Percentiles rank a stretch among this genome's conserved stretches.
phyloP scores from a whole-genome alignment of 2,113 vertebrate species.

The Geococcyx californianus region DNA sequence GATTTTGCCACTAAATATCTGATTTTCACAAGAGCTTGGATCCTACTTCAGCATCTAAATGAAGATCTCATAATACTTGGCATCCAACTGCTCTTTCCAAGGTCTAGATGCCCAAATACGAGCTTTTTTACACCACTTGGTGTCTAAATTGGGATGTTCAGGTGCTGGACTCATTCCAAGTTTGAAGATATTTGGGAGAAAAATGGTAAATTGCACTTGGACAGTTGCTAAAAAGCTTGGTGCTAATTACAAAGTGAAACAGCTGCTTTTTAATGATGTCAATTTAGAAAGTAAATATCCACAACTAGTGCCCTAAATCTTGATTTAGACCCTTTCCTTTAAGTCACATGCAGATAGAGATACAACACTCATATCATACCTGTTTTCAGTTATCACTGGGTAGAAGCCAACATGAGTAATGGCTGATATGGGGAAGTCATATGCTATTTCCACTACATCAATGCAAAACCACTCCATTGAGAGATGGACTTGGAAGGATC shows the following conservation, averaged over 20 bases:
- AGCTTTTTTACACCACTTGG: neutral
- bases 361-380: neutral
- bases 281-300: neutral
- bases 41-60: neutral
- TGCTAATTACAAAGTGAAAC: neutral
- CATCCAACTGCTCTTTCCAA: neutral
- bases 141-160: neutral
- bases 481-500: neutral
- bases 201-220: neutral
- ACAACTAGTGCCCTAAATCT: neutral
- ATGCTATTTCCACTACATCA: constrained; percentile 4
- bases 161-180: neutral
- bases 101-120: neutral
- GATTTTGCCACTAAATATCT: neutral
- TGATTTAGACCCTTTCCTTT: neutral
- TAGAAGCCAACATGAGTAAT: constrained; percentile 10
- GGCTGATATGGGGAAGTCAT: constrained; percentile 9
- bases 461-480: neutral
- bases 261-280: neutral
- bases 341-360: neutral
- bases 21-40: neutral
- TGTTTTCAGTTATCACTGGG: neutral
- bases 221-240: neutral
- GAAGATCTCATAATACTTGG: neutral
- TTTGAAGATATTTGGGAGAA: neutral